Evolutionary conservation across 2,797 vertebrate genomes (phyloP).

Genomic region (Aviceda leuphotes): DNA sequence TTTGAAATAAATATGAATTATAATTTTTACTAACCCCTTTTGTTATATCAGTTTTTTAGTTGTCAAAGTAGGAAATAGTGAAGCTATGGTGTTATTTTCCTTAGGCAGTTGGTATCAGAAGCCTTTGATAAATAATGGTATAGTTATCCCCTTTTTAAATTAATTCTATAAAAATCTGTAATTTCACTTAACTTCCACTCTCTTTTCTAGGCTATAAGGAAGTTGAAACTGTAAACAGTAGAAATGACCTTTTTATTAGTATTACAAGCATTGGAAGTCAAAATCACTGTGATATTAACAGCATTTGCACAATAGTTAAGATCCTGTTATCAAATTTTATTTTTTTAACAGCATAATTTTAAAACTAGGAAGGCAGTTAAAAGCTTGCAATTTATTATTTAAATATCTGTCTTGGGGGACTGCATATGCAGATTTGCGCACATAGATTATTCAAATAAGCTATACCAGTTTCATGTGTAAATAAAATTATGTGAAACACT

Average conservation of each 20-base stretch:
- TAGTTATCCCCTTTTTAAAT: neutral
- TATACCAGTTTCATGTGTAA: neutral
- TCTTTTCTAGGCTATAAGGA: neutral
- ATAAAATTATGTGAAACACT: neutral
- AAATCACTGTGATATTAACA: neutral
- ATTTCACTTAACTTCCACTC: neutral
- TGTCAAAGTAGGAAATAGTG: neutral
- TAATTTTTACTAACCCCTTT: neutral
- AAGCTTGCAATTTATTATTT: conserved; percentile 16
- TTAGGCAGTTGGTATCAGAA: neutral
- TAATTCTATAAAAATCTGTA: neutral
- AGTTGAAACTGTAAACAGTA: neutral
- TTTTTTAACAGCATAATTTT: neutral
- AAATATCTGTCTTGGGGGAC: neutral
- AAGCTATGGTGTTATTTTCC: neutral
- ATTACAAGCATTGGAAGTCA: neutral
- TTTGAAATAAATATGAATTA: neutral
- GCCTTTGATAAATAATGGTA: neutral
- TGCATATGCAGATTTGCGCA: neutral
- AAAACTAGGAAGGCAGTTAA: neutral
- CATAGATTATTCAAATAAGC: neutral
- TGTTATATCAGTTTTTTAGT: neutral
- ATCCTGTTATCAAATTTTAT: neutral
- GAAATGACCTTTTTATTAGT: conserved; percentile 12
- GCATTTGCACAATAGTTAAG: neutral